Evolutionary conservation across 2,797 vertebrate species (phyloP).

Genomic region (Sebastes miniatus): DNA sequence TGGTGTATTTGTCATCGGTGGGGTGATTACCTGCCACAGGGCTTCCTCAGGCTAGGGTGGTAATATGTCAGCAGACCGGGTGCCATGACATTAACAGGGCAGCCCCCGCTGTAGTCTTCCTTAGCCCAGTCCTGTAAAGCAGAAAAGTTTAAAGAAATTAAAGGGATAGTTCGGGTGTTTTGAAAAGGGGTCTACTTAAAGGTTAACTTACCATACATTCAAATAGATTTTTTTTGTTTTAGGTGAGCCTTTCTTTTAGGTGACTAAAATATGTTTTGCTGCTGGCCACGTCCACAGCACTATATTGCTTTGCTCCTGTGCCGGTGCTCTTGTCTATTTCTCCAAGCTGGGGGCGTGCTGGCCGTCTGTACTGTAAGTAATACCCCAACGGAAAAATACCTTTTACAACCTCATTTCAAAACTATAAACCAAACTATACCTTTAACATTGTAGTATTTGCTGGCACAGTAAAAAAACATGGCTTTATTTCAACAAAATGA

Average conservation of each 20-base stretch:
- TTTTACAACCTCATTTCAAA: not conserved
- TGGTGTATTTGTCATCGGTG: slow-evolving; percentile 27
- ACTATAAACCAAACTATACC: not conserved
- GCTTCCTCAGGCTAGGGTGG: slow-evolving; percentile 78
- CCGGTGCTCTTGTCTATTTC: no score
- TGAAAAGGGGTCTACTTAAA: not conserved
- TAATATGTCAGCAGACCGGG: slow-evolving; percentile 82
- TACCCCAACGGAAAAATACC: not conserved
- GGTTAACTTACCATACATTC: no score
- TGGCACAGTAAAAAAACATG: not conserved
- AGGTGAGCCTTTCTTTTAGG: no score
- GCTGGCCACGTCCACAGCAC: no score
- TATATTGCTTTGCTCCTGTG: no score
- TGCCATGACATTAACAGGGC: slow-evolving; percentile 83
- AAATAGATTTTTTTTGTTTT: no score
- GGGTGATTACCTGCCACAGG: slow-evolving; percentile 79
- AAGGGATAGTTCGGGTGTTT: not conserved
- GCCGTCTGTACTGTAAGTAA: not conserved
- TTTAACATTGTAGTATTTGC: not conserved
- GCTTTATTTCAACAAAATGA: not conserved
- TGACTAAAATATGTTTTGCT: no score
- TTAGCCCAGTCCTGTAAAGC: slow-evolving; percentile 78
- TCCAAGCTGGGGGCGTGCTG: no score
- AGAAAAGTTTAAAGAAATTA: slow-evolving; percentile 3
- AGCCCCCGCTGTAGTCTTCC: slow-evolving; percentile 80